Evolutionary conservation across 2,113 vertebrate genomes (phyloP), one percentile per base, ranked within the genome.

Genomic region (Megaceryle torquata): DNA sequence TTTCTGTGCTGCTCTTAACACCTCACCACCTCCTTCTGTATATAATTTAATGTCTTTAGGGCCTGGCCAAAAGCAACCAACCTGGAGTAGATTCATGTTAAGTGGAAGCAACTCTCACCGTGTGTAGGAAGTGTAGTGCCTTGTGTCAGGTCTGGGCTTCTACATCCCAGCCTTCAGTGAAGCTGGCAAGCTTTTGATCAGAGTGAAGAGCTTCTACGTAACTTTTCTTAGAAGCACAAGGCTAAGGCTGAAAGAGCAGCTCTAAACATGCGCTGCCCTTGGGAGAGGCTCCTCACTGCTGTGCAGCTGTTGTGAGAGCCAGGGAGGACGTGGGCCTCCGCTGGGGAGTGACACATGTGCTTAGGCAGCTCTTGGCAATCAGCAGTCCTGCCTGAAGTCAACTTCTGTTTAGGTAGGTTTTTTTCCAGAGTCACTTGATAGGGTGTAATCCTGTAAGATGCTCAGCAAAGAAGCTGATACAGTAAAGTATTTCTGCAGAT

Each of bases 401-500:
- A 19, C 61, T 80, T 75, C 80, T 88, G 54, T 86, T 82, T 81
- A 96, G 76, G 82, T 85, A 21, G 44, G 24, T 8, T 6, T 86
- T 92, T 72, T 70, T 61, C n/a, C n/a, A 71, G 67, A n/a, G 88
- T 82, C 67, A 93, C 90, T 95, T 72, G 90, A 96, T 93, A 94
- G 83, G 83, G 41, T 70, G 17, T 92, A 93, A 95, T 93, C 77
- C 86, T 91, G 88, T 82, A 76, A 82, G 90, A 84, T 93, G 88
- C 77, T 91, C 86, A 69, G 77, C 50, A 59, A 86, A 94, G 77
- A 93, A 92, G 91, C 88, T 63, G 81, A 93, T 94, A 92, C 65
- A 88, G 83, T 76, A 95, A 94, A 95, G 92, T 88, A 84, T 93
- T 96, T 93, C 65, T 96, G 90, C 93, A 95, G 91, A 93, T 96